These are phyloP conservation scores for Bufo gargarizans DNA, from an alignment of 2,113 vertebrate genomes.

Conservation along the genomic window DNA sequence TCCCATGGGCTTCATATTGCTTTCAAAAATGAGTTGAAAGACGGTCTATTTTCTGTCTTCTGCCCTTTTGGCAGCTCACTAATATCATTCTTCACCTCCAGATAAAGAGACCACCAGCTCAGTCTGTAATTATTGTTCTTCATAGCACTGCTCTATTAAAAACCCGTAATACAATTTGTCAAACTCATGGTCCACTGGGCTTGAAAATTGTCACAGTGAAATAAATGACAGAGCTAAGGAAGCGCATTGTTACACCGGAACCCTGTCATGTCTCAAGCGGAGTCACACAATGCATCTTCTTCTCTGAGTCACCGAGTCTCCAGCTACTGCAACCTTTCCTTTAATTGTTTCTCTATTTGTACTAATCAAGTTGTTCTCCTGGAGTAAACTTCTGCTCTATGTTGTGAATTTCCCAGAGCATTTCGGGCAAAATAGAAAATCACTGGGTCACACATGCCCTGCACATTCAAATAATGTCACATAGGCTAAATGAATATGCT, in stretches of 20 bases:
- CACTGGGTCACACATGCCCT: background rate
- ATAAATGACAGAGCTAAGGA: constrained; percentile 2
- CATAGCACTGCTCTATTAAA: constrained; percentile 29
- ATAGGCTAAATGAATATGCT: too few relatives aligned
- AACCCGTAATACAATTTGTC: constrained; percentile 47
- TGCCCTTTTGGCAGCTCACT: background rate
- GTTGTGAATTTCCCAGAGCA: background rate
- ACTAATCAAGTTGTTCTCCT: background rate
- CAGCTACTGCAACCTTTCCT: background rate
- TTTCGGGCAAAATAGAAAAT: background rate
- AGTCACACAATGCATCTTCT: constrained; percentile 14
- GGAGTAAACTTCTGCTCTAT: background rate
- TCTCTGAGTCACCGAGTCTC: background rate
- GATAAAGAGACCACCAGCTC: background rate
- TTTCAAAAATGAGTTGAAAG: background rate
- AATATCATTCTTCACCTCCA: constrained; percentile 1
- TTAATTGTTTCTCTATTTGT: background rate
- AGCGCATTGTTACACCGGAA: constrained; percentile 9
- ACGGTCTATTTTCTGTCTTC: background rate
- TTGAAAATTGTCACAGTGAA: constrained; percentile 23
- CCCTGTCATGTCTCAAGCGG: background rate
- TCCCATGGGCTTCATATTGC: background rate
- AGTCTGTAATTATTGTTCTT: background rate
- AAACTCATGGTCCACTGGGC: constrained; percentile 23
- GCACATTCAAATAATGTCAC: too few relatives aligned